These are phyloP conservation scores for Dasypolia templi DNA, from an alignment of 2,888 invertebrate species.

Conservation along the genomic window DNA sequence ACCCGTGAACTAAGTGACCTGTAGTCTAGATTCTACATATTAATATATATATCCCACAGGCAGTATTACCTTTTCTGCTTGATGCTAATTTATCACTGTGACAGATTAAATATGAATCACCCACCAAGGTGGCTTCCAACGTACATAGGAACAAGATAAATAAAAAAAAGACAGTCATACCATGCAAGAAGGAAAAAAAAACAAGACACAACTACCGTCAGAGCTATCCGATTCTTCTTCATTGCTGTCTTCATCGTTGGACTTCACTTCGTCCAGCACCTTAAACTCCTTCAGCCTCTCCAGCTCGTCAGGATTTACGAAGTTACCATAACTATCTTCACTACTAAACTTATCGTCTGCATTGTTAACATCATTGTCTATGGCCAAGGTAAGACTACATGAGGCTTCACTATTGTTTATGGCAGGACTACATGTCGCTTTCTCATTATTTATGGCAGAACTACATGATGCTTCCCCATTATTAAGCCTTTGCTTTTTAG, in stretches of 20 bases:
- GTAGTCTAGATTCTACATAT: background rate
- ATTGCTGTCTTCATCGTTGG: constrained; percentile 84
- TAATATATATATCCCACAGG: background rate
- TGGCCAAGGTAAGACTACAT: background rate
- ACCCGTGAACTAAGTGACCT: background rate
- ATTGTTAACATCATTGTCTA: constrained; percentile 61
- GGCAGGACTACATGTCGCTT: constrained; percentile 1
- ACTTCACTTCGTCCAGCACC: constrained; percentile 86
- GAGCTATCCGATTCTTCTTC: constrained; percentile 82
- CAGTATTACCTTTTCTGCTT: background rate
- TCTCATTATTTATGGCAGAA: background rate
- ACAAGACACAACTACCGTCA: constrained; percentile 75
- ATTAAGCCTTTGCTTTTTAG: constrained; percentile 75
- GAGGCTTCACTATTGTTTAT: background rate
- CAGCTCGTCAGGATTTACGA: constrained; percentile 78
- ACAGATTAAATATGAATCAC: background rate
- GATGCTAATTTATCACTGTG: background rate
- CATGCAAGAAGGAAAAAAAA: constrained; percentile 53
- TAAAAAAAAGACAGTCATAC: constrained; percentile 3
- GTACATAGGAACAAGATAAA: constrained; percentile 1
- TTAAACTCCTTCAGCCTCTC: constrained; percentile 83
- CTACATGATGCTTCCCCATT: constrained; percentile 18
- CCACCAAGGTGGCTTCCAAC: background rate
- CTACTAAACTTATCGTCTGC: constrained; percentile 48
- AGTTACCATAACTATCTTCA: constrained; percentile 73